These are phyloP conservation scores for Rousettus madagascariensis DNA, from an alignment of 2,797 vertebrate species.

Conservation along the genomic window DNA sequence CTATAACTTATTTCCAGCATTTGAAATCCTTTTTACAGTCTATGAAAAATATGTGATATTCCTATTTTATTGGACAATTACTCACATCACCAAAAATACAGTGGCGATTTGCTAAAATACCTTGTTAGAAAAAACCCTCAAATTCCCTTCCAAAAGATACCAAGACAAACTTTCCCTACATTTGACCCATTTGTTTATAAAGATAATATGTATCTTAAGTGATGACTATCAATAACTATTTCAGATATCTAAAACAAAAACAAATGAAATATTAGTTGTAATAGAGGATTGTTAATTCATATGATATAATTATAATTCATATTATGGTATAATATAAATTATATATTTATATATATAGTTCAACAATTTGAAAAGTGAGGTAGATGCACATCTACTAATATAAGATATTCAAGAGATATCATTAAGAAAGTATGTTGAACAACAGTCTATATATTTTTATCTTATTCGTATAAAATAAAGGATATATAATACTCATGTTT, in stretches of 20 bases:
- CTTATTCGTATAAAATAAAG: not conserved
- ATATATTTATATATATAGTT: not conserved
- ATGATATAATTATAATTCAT: not conserved
- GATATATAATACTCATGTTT: not conserved
- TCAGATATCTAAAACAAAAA: not conserved
- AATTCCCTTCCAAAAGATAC: not conserved
- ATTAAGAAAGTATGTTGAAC: not conserved
- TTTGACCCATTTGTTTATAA: not conserved
- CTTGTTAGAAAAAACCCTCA: not conserved
- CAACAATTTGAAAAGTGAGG: not conserved
- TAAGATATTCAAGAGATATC: not conserved
- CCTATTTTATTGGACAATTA: not conserved
- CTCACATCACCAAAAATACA: not conserved
- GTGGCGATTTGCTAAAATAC: not conserved
- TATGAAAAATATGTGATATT: not conserved
- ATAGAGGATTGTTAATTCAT: not conserved
- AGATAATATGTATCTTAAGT: slow-evolving; percentile 17
- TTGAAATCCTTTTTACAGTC: not conserved
- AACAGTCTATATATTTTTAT: not conserved
- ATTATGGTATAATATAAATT: not conserved
- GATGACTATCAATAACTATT: not conserved
- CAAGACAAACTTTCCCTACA: not conserved
- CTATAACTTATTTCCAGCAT: not conserved
- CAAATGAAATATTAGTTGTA: not conserved
- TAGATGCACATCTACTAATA: not conserved